Evolutionary conservation across 2,113 vertebrate genomes (phyloP).

Genomic region (Sturnus vulgaris): DNA sequence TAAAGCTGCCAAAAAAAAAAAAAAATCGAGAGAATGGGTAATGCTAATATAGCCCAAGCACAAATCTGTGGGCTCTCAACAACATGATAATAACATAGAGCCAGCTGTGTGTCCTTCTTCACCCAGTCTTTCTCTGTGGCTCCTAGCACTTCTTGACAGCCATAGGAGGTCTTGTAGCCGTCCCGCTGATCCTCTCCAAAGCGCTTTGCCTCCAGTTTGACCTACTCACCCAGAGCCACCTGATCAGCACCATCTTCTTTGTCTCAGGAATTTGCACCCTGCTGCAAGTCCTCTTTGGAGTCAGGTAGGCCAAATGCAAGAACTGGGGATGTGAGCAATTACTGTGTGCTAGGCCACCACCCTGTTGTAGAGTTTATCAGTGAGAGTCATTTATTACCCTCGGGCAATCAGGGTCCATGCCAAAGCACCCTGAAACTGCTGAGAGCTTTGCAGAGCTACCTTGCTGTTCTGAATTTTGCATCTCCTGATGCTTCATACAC

Average conservation of each 20-base stretch:
- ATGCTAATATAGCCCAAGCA: background rate
- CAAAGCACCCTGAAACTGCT: background rate
- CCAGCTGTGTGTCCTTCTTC: background rate
- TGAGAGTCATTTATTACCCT: background rate
- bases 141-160: constrained; percentile 92
- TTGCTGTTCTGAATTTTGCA: background rate
- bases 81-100: background rate
- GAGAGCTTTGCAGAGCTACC: background rate
- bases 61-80: background rate
- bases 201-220: constrained; percentile 90
- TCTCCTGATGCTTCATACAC: background rate
- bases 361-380: background rate
- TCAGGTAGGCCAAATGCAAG: constrained; percentile 80
- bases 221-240: constrained; percentile 88
- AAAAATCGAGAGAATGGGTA: background rate
- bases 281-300: constrained; percentile 90
- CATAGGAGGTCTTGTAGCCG: constrained; percentile 87
- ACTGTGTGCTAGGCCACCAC: background rate
- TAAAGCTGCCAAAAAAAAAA: background rate
- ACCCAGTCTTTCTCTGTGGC: background rate
- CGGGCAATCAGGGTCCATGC: background rate
- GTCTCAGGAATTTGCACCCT: constrained; percentile 93
- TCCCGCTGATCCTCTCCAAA: constrained; percentile 89
- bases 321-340: background rate
- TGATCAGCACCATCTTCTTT: constrained; percentile 97